Base-by-base conservation (phyloP, 92 coral and sea anemone species). In the Scolanthus callimorphus region DNA sequence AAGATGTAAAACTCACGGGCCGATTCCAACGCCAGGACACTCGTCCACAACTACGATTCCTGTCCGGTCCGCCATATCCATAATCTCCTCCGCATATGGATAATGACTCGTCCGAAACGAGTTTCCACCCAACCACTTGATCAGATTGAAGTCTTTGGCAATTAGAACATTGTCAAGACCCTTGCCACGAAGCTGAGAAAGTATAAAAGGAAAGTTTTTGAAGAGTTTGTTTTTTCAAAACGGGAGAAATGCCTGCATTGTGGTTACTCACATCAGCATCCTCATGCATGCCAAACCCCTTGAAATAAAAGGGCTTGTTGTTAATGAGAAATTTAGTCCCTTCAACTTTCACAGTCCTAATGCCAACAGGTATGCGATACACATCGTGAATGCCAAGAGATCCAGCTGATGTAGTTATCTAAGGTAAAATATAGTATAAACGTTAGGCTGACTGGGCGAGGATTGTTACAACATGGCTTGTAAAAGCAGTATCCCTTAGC, bases 21-120 rank as follows among this genome's bases (percentile, higher is more conserved):
- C 24, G 22, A 94, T 83, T 0, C 97, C 99, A 4, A 94, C 99
- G 12, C 90, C 99, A 0, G 99, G 99, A 44, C 97, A 72, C 50
- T 94, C 99, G 59, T 94, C 99, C 8, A 94, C 78, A 47, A 94
- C 99, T 37, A 94, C 99, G 61, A 94, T 94, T 17, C 99, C 99
- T 48, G 72, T 85, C 39, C 77, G 76, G 48, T 94, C 99, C 1
- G 99, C 99, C 87, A 89, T 77, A 65, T 94, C 91, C 96, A 94
- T 89, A 20, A 94, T 94, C 69, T 94, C 99, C 72, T 94, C 99
- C 8, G 99, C 97, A 27, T 94, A 94, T 6, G 99, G 99, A 58
- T 94, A 94, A 51, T 94, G 99, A 48, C 99, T 94, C 2, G 99
- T 94, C 28, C 99, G 94, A 60, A 94, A 94, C 20, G 95, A 76